These are phyloP conservation scores for Drosophila equinoxialis DNA, from an alignment of 1,140 invertebrate species.

Conservation along the genomic window DNA sequence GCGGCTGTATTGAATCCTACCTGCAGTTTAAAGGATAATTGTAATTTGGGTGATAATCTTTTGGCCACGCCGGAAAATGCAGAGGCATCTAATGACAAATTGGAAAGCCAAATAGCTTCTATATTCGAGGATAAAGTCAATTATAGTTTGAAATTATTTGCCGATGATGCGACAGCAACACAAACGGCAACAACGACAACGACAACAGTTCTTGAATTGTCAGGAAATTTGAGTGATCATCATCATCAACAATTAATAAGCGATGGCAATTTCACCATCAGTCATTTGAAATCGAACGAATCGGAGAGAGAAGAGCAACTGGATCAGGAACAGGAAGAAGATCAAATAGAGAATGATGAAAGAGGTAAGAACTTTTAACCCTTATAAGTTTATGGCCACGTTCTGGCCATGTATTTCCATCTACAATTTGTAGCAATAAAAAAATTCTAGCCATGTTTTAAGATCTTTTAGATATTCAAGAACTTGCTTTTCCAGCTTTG, in stretches of 20 bases:
- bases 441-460: too few relatives aligned
- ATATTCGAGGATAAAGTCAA: conserved; percentile 82
- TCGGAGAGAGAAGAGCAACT: not conserved
- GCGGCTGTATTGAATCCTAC: conserved; percentile 59
- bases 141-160: conserved; percentile 74
- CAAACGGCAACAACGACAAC: conserved; percentile 34
- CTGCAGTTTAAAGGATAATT: conserved; percentile 76
- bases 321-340: conserved; percentile 32
- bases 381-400: too few relatives aligned
- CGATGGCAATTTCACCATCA: conserved; percentile 51
- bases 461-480: too few relatives aligned
- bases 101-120: conserved; percentile 75
- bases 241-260: conserved; percentile 37
- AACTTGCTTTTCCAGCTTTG: too few relatives aligned
- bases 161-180: conserved; percentile 59
- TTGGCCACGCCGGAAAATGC: conserved; percentile 35
- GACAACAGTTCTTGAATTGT: conserved; percentile 60
- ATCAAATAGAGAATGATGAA: conserved; percentile 66
- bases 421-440: too few relatives aligned
- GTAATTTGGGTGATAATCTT: conserved; percentile 73
- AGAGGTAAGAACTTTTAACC: conserved; percentile 47
- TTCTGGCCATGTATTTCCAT: too few relatives aligned
- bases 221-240: conserved; percentile 60
- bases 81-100: conserved; percentile 51
- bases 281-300: conserved; percentile 29